A percentile compares a stretch with the other conserved stretches of the same genome.
Evolutionary conservation across 1,140 invertebrate genomes (phyloP).

Genomic region (Drosophila biarmipes): DNA sequence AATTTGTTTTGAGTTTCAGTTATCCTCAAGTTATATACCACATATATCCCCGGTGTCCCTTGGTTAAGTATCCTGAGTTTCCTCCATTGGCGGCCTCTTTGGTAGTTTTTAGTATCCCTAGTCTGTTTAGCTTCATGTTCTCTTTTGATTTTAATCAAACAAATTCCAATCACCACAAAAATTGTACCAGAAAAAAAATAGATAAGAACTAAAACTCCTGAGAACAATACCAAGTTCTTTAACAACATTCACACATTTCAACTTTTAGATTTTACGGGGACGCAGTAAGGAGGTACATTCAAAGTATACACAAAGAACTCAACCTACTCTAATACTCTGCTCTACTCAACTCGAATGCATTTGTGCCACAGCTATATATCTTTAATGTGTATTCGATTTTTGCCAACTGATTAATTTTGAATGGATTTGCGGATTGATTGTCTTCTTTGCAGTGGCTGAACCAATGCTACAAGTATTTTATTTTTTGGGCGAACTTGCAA

Average conservation of each 20-base stretch:
- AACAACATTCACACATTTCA: slow-evolving; percentile 75
- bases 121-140: slow-evolving; percentile 34
- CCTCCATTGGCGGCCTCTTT: slow-evolving; percentile 22
- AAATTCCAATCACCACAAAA: slow-evolving; percentile 12
- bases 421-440: slow-evolving; percentile 48
- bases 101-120: slow-evolving; percentile 39
- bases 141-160: slow-evolving; percentile 27
- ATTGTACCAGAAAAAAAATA: slow-evolving; percentile 2
- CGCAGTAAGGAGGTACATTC: slow-evolving; percentile 84
- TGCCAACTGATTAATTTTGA: slow-evolving; percentile 28
- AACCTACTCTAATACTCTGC: slow-evolving; percentile 69
- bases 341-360: slow-evolving; percentile 73
- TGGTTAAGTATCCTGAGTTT: slow-evolving; percentile 3
- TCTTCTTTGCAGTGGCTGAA: slow-evolving; percentile 69
- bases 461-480: slow-evolving; percentile 48
- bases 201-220: slow-evolving; percentile 1
- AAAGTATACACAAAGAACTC: slow-evolving; percentile 82
- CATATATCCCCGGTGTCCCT: slow-evolving; percentile 9
- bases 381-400: slow-evolving; percentile 37
- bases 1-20: slow-evolving; percentile 21
- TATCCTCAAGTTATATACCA: background rate
- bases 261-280: slow-evolving; percentile 84
- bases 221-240: slow-evolving; percentile 36
- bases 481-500: slow-evolving; percentile 15
- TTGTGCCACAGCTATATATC: slow-evolving; percentile 65